Percentiles rank a stretch among this genome's conserved stretches.
Evolutionary conservation across 2,797 vertebrate species (phyloP).

Genomic region (Ceyx erithaca): DNA sequence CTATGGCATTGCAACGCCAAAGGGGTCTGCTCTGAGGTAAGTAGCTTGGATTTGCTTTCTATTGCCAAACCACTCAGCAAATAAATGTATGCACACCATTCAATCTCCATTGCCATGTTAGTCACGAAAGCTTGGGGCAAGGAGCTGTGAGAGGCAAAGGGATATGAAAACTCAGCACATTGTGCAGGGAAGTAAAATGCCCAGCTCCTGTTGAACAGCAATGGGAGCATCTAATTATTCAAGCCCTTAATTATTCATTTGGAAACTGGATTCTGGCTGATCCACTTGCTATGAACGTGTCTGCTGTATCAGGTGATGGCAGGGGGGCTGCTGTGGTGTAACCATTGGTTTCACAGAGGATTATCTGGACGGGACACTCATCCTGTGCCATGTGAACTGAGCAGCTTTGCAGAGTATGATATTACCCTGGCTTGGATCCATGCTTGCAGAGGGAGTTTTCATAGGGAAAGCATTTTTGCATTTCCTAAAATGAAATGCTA

Average conservation of each 20-base stretch:
- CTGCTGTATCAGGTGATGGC: slow-evolving; percentile 48
- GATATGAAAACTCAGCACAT: not conserved
- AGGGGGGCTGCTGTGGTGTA: slow-evolving; percentile 52
- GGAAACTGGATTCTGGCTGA: slow-evolving; percentile 47
- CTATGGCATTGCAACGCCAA: slow-evolving; percentile 98
- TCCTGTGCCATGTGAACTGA: slow-evolving; percentile 52
- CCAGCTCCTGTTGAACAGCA: not conserved
- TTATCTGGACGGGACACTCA: not conserved
- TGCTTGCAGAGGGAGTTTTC: slow-evolving; percentile 66
- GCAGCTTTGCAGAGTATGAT: slow-evolving; percentile 54
- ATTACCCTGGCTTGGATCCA: slow-evolving; percentile 57
- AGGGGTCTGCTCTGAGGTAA: slow-evolving; percentile 97
- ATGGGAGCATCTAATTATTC: slow-evolving; percentile 42
- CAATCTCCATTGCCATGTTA: slow-evolving; percentile 54
- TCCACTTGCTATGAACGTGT: slow-evolving; percentile 60
- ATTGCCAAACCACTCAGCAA: slow-evolving; percentile 27
- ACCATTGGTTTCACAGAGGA: slow-evolving; percentile 63
- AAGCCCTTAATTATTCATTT: slow-evolving; percentile 69
- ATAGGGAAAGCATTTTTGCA: slow-evolving; percentile 31
- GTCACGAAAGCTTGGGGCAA: not conserved
- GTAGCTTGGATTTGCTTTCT: slow-evolving; percentile 71
- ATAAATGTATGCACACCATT: slow-evolving; percentile 58
- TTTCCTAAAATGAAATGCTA: slow-evolving; percentile 45
- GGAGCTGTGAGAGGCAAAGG: not conserved
- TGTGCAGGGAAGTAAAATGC: not conserved